Base-by-base conservation (phyloP, 2,888 invertebrate genomes). In the Tetheella fluctuosa region DNA sequence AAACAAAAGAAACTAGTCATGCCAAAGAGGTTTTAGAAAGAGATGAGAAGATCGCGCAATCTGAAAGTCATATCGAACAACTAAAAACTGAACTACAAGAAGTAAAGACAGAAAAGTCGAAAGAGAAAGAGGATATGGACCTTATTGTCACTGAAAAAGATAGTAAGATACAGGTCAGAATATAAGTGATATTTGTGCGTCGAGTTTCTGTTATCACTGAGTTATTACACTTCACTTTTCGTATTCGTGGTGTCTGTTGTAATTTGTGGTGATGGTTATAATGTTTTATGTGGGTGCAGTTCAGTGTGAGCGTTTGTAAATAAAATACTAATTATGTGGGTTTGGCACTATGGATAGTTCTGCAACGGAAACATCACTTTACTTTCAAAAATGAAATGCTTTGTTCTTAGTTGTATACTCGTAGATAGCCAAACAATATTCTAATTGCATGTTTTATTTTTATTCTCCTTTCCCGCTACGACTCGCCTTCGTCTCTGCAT, bases 401-500 rank as follows among this genome's bases (percentile, higher is more conserved):
- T 25, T 17, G n/a, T 30, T 28, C n/a, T 34, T 54, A 55, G 58
- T 55, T 53, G 52, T 23, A 42, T 6, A 25, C n/a, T n/a, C n/a
- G n/a, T n/a, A n/a, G n/a, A 57, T 39, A 13, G 23, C 58, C 59
- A 58, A 37, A 64, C 59, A 62, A 64, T 75, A 67, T 76, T 86
- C 86, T 90, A 89, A 90, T 80, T 76, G 91, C 91, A 90, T 90
- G 90, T 89, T 84, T 89, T 86, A 77, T 84, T 83, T 86, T 82
- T 81, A 77, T 76, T 76, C 73, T 73, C 72, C 74, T 73, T 67
- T 78, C 74, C 71, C 81, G 75, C 76, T 78, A 57, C 77, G 74
- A 73, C 75, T 80, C 77, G 74, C 74, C 75, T 80, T 66, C 76
- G 76, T 74, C 72, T 75, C 80, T 77, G 74, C 80, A 68, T 76